Conservation (phyloP, 2,797 vertebrate species). For the Heterohyrax brucei region DNA sequence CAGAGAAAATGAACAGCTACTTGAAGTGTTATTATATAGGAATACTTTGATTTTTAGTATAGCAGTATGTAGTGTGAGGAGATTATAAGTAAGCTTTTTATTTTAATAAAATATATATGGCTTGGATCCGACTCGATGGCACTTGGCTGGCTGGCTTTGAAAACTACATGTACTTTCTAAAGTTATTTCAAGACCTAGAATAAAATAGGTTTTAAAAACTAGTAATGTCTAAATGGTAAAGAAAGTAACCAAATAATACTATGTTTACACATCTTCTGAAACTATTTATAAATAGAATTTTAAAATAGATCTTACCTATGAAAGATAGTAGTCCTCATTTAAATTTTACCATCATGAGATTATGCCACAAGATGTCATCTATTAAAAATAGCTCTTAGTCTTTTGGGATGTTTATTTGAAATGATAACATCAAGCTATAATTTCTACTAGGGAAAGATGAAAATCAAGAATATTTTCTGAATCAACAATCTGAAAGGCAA, state of each 20-base stretch:
- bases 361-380: conserved; percentile 48
- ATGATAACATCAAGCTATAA: conserved; percentile 55
- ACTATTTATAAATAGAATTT: conserved; percentile 63
- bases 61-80: background rate
- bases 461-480: background rate
- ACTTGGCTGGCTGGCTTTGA: conserved; percentile 68
- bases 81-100: background rate
- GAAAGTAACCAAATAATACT: conserved; percentile 46
- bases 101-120: conserved; percentile 77
- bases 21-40: conserved; percentile 87
- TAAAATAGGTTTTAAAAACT: conserved; percentile 68
- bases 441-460: conserved; percentile 57
- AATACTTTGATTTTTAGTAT: conserved; percentile 60
- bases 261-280: conserved; percentile 62
- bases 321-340: conserved; percentile 46
- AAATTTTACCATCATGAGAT: conserved; percentile 58
- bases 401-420: conserved; percentile 67
- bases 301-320: conserved; percentile 59
- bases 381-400: conserved; percentile 67
- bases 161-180: conserved; percentile 75
- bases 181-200: conserved; percentile 71
- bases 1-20: conserved; percentile 84
- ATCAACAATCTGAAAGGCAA: conserved; percentile 45
- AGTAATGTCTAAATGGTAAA: conserved; percentile 70
- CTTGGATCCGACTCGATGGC: background rate